Evolutionary conservation across 2,797 vertebrate species (phyloP).

Genomic region (Adelosebastes latens): DNA sequence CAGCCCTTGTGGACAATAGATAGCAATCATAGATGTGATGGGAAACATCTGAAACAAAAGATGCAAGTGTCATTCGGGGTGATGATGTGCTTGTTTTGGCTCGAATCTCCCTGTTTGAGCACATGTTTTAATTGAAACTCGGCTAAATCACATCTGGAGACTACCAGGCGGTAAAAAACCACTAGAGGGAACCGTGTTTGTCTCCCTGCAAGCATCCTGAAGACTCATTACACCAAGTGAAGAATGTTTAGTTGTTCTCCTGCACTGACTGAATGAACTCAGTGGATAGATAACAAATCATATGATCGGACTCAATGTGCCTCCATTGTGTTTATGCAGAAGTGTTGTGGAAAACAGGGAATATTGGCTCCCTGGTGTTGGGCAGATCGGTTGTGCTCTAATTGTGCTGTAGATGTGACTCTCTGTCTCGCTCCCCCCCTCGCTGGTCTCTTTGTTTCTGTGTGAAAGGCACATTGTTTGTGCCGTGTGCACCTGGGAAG

Average conservation of each 20-base stretch:
- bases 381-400: slow-evolving; percentile 4
- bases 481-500: slow-evolving; percentile 52
- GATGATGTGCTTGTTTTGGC: not conserved
- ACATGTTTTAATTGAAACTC: not conserved
- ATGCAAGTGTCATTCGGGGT: not conserved
- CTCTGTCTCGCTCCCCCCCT: not conserved
- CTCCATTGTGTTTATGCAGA: not conserved
- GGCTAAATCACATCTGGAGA: not conserved
- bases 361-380: not conserved
- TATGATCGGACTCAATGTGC: not conserved
- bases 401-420: slow-evolving; percentile 15
- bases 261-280: not conserved
- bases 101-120: not conserved
- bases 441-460: slow-evolving; percentile 32
- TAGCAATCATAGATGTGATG: not conserved
- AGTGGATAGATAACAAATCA: not conserved
- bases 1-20: slow-evolving; percentile 9
- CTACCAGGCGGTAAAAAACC: not conserved
- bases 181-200: slow-evolving; percentile 11
- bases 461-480: slow-evolving; percentile 59
- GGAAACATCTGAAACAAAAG: slow-evolving; percentile 34
- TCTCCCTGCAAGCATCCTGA: not conserved
- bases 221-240: not conserved
- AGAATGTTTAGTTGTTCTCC: not conserved
- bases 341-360: slow-evolving; percentile 3